These are phyloP conservation scores for Steatornis caripensis DNA, from an alignment of 2,113 vertebrate genomes.

Conservation along the genomic window DNA sequence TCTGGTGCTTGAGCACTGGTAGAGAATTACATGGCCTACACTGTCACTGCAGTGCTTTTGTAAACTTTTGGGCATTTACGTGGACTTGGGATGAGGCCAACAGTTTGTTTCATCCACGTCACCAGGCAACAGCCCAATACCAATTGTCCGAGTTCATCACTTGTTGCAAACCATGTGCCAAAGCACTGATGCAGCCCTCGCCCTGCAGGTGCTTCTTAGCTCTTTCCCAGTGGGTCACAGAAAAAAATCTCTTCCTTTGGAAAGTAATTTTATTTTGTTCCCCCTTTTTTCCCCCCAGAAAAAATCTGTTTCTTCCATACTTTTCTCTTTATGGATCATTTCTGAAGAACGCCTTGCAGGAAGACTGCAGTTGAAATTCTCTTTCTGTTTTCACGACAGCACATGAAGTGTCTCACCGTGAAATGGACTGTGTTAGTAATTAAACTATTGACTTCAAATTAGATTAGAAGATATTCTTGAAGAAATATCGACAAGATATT, in stretches of 20 bases:
- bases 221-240: not conserved
- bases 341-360: not conserved
- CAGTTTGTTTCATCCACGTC: not conserved
- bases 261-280: not conserved
- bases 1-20: not conserved
- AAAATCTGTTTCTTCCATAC: not conserved
- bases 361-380: not conserved
- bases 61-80: not conserved
- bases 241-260: not conserved
- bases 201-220: not conserved
- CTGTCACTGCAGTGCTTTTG: not conserved
- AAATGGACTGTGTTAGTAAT: not conserved
- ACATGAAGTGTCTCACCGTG: not conserved
- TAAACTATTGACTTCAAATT: not conserved
- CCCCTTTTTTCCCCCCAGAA: not conserved
- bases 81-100: not conserved
- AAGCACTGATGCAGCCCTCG: not conserved
- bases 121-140: not conserved
- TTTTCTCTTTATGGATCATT: not conserved
- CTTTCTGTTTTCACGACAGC: not conserved
- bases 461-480: not conserved
- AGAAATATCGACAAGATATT: not conserved
- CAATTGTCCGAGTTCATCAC: not conserved
- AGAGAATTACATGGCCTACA: not conserved
- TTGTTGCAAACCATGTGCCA: not conserved